phyloP scores from a whole-genome alignment of 2,113 vertebrate genomes.

The Alexandromys fortis region DNA sequence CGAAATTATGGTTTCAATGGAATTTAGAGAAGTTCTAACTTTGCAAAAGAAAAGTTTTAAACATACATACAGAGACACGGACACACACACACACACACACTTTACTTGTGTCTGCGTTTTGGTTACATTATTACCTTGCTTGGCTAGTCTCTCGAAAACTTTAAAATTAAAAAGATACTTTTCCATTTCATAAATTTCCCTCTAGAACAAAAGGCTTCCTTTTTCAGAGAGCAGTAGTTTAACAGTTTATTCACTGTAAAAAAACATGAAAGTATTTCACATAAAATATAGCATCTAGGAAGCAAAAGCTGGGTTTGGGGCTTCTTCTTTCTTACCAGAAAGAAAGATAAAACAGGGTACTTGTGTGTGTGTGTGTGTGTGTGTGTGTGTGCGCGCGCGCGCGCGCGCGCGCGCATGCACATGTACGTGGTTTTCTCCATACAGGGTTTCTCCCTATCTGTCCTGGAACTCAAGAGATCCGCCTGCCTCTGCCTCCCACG shows the following conservation, averaged over 20 bases:
- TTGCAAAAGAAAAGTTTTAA: constrained; percentile 32
- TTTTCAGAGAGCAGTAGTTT: not conserved
- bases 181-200: constrained; percentile 12
- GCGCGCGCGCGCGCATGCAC: too few relatives aligned
- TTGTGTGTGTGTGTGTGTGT: not conserved
- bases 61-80: not conserved
- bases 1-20: constrained; percentile 24
- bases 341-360: not conserved
- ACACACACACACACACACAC: not conserved
- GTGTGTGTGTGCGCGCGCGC: too few relatives aligned
- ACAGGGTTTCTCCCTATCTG: not conserved
- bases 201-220: constrained; percentile 37
- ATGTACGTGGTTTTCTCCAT: not conserved
- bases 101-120: not conserved
- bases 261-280: constrained; percentile 1
- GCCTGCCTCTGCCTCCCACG: not conserved
- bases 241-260: not conserved
- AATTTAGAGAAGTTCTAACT: constrained; percentile 49
- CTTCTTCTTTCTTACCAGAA: constrained; percentile 40
- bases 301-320: not conserved
- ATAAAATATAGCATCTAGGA: not conserved
- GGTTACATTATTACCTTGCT: constrained; percentile 48
- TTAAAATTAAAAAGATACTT: not conserved
- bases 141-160: constrained; percentile 40
- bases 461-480: not conserved